Conservation (phyloP, 2,113 vertebrate genomes). For the Zosterops borbonicus region DNA sequence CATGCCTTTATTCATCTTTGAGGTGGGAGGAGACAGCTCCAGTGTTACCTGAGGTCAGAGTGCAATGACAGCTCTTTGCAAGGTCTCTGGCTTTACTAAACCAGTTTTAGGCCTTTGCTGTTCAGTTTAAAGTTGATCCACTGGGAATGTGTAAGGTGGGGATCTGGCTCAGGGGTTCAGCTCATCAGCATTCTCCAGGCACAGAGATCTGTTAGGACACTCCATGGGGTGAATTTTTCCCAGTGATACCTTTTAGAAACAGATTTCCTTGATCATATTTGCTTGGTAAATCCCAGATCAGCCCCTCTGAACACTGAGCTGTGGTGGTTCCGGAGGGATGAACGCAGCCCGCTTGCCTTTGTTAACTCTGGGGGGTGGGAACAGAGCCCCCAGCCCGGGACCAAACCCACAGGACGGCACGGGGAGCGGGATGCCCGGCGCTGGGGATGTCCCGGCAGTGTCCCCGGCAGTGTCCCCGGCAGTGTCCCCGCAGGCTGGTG, state of each 20-base stretch:
- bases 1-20: background rate
- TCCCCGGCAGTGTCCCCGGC: background rate
- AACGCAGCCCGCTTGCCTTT: accelerated
- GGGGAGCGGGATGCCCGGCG: accelerated
- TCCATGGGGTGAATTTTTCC: background rate
- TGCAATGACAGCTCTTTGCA: background rate
- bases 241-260: background rate
- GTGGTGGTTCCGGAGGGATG: background rate
- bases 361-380: background rate
- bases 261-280: background rate
- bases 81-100: background rate
- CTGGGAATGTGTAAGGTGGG: background rate
- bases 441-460: background rate
- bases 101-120: background rate
- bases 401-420: accelerated
- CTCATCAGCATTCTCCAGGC: background rate
- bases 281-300: background rate
- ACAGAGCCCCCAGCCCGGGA: accelerated
- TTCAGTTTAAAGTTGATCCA: background rate
- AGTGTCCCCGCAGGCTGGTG: background rate
- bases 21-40: background rate
- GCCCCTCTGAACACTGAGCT: background rate
- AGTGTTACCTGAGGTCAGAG: background rate
- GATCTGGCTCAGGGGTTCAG: accelerated
- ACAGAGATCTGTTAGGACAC: background rate